Percentiles rank a stretch among this genome's conserved stretches.
Conservation (phyloP, 2,888 invertebrate genomes). For the Scaptomyza caliginosa region DNA sequence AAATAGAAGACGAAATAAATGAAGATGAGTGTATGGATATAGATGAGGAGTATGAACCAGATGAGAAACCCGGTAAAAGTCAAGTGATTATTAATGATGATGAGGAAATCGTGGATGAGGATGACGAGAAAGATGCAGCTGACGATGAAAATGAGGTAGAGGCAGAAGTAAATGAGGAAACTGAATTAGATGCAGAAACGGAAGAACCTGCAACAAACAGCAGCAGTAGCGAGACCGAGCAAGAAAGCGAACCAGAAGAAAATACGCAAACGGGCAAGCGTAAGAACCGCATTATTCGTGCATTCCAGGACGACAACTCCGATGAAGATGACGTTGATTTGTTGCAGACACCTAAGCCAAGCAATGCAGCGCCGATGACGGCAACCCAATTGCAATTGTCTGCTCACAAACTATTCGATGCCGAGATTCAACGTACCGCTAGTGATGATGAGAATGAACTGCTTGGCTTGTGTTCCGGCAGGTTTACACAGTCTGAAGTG, state of each 20-base stretch:
- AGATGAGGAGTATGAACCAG: conserved; percentile 81
- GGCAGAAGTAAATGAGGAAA: conserved; percentile 10
- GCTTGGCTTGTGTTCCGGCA: conserved; percentile 86
- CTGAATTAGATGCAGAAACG: conserved; percentile 69
- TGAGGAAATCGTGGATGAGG: conserved; percentile 61
- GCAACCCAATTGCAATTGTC: conserved; percentile 56
- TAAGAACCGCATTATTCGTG: conserved; percentile 84
- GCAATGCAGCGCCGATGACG: conserved; percentile 31
- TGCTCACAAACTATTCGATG: conserved; percentile 67
- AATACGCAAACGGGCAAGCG: conserved; percentile 75
- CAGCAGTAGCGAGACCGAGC: conserved; percentile 61
- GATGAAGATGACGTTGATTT: conserved; percentile 79
- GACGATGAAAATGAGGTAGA: conserved; percentile 84
- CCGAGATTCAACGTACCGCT: conserved; percentile 57
- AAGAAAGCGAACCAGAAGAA: conserved; percentile 69
- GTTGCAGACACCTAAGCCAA: conserved; percentile 64
- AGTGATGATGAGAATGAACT: conserved; percentile 84
- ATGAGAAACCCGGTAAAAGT: conserved; percentile 44
- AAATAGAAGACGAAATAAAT: conserved; percentile 83
- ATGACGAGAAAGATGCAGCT: conserved; percentile 63
- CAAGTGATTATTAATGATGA: conserved; percentile 56
- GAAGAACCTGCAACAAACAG: conserved; percentile 47
- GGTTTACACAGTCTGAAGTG: conserved; percentile 84
- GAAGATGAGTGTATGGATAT: conserved; percentile 71
- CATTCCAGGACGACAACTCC: conserved; percentile 79